Evolutionary conservation across 2,113 vertebrate genomes (phyloP), one percentile per base, ranked within the genome.

Genomic region (Apaloderma vittatum): DNA sequence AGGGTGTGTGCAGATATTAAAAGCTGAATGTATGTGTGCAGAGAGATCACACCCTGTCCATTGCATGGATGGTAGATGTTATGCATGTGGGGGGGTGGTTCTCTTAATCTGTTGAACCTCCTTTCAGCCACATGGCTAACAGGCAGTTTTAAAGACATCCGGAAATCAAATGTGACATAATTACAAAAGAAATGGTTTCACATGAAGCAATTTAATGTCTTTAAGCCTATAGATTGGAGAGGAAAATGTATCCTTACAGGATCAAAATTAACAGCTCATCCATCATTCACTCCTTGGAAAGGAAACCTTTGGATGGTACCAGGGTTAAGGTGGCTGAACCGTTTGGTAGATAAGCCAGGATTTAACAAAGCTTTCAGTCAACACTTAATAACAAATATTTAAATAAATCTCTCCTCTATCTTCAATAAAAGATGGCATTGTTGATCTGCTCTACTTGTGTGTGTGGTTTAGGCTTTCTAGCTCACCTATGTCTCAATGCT

Each of bases 251-350:
- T 93, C 55, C 80, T 94, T 95, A 73, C 9, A 7, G 79, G 88
- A 97, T 93, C 67, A 55, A 96, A 95, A 97, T 93, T 76, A 96
- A 83, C 63, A 77, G 67, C 74, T 79, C 87, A 82, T 96, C 66
- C 66, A 82, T 96, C 91, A 94, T 62, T 24, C 21, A 1, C 36
- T 89, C 66, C 61, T 83, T 70, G 45, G 59, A 62, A 92, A 34
- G 51, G 51, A 87, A 71, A 15, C 3, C 2, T 81, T 88, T 74
- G 66, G 78, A 22, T 89, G 29, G 20, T 61, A 19, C 48, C 2
- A 11, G 49, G 54, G 24, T 86, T 94, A 59, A 85, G 57, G 66
- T 66, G 32, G 7, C 80, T 57, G 52, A 72, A 32, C 49, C 3
- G 1, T 90, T 75, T 71, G 91, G 45, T 45, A 89, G 48, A 34